Evolutionary conservation across 2,113 vertebrate species (phyloP), one percentile per base, ranked within the genome.

Genomic region (Paratilapia polleni): DNA sequence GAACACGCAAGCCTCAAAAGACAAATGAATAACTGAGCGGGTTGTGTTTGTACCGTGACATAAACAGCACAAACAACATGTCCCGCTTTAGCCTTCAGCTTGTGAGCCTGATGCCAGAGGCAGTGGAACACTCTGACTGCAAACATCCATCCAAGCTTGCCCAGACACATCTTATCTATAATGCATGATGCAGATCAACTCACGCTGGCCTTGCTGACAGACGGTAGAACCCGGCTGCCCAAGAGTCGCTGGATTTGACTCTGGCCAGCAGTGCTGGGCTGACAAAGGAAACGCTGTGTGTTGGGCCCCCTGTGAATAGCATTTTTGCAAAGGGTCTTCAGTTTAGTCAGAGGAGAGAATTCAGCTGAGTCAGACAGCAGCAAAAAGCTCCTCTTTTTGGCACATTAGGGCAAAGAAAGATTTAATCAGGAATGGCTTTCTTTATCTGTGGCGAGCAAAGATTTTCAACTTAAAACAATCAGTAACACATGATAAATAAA

Each of bases 141-240:
- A 89, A 89, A 90, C 90, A 84, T 88, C 88, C 89, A 84, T 87
- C 75, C 38, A 17, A 84, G 84, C 88, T 83, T 78, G 13, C 77
- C 88, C 90, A 94, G 93, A 94, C 92, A 87, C 87, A 74, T 81
- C 92, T 93, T 84, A 95, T 96, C 85, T 91, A 95, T 95, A 93
- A 95, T 95, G 94, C 91, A 96, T 93, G 93, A 91, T 73, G 86
- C 93, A 88, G 85, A 74, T 93, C 91, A 88, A 87, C 89, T 93
- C 87, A 87, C 90, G 77, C 20, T 81, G 77, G 75, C 77, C 82
- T 66, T 4, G 82, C 80, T 84, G 91, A 91, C 34, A 75, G 89
- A 87, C 38, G 80, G 73, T 15, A 85, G 60, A 83, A 66, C 80
- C 86, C 47, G 61, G 83, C 26, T 38, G 80, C 76, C 47, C 56